These are phyloP conservation scores for Drosophila ironensis DNA, from an alignment of 1,140 invertebrate species.

Conservation along the genomic window DNA sequence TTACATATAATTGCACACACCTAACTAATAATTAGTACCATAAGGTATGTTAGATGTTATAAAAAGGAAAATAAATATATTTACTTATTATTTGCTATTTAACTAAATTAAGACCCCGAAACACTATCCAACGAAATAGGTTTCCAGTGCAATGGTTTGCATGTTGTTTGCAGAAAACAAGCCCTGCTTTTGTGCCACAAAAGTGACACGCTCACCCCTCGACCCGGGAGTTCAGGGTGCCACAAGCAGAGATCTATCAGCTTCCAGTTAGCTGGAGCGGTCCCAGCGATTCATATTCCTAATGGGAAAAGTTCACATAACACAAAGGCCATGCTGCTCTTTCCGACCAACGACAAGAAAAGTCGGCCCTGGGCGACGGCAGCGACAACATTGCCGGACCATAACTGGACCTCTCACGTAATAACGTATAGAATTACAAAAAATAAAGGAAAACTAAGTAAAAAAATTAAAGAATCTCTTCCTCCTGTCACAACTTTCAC, in stretches of 20 bases:
- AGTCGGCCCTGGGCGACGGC: slow-evolving; percentile 5
- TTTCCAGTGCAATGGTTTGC: no score
- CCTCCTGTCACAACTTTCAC: slow-evolving; percentile 80
- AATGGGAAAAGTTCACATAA: slow-evolving; percentile 74
- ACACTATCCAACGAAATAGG: no score
- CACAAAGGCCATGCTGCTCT: slow-evolving; percentile 9
- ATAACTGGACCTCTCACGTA: slow-evolving; percentile 80
- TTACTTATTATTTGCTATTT: no score
- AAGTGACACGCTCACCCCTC: not conserved
- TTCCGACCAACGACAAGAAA: slow-evolving; percentile 30
- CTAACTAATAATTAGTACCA: no score
- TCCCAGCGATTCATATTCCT: slow-evolving; percentile 29
- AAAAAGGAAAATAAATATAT: no score
- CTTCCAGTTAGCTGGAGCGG: not conserved
- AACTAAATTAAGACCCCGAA: no score
- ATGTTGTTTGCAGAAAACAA: no score
- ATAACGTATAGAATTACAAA: slow-evolving; percentile 76
- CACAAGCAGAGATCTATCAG: slow-evolving; percentile 9
- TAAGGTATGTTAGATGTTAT: no score
- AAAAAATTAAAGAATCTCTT: slow-evolving; percentile 62
- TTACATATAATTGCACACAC: no score
- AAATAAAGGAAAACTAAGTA: slow-evolving; percentile 17
- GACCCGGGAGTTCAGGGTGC: not conserved
- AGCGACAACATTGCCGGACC: slow-evolving; percentile 60
- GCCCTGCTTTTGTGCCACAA: not conserved